These are phyloP conservation scores for Ciconia stormi DNA, from an alignment of 2,113 vertebrate species.

Conservation along the genomic window DNA sequence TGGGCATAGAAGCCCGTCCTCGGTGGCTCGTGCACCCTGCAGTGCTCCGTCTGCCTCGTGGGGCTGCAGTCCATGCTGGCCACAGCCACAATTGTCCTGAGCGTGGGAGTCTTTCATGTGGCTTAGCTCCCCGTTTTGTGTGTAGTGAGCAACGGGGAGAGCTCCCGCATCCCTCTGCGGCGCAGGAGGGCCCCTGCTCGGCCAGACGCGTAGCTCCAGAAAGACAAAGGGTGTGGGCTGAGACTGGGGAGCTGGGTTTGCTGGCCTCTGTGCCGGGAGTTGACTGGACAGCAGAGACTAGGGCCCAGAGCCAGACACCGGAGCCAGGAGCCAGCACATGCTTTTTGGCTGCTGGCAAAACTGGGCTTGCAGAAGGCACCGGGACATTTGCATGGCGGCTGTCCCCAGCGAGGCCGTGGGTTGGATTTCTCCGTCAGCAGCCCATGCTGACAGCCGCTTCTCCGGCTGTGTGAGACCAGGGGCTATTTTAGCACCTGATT, in stretches of 20 bases:
- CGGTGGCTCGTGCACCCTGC: neutral
- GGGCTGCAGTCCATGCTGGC: neutral
- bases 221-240: neutral
- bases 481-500: neutral
- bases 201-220: neutral
- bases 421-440: neutral
- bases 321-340: neutral
- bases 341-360: neutral
- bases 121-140: neutral
- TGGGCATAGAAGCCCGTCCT: neutral
- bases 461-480: neutral
- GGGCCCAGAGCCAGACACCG: neutral
- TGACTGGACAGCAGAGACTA: neutral
- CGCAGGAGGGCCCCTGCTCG: neutral
- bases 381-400: fast-evolving
- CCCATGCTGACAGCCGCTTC: fast-evolving
- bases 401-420: fast-evolving
- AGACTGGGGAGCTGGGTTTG: neutral
- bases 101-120: fast-evolving
- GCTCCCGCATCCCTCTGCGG: neutral
- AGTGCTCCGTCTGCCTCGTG: neutral
- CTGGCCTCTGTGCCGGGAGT: neutral
- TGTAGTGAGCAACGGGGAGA: fast-evolving
- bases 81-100: neutral
- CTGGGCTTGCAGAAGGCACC: fast-evolving